Conservation (phyloP, 1,140 invertebrate species). For the Meloidogyne exigua region DNA sequence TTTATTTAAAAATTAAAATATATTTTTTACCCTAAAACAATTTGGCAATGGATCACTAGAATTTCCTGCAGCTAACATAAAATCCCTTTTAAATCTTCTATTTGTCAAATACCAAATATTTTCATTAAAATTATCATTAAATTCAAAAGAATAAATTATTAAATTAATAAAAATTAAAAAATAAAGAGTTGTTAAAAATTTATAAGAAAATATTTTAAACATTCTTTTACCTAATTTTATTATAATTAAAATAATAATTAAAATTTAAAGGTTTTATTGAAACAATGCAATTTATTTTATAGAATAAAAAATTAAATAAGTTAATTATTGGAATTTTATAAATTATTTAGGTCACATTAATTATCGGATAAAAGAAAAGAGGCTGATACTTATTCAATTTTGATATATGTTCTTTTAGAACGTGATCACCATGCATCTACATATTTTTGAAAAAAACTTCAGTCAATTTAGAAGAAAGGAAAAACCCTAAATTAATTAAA, state of each 20-base stretch:
- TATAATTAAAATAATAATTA: too few species aligned
- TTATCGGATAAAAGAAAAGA: neutral
- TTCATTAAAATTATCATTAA: neutral
- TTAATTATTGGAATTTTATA: neutral
- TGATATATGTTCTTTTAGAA: too few species aligned
- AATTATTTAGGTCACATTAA: slow-evolving; percentile 5
- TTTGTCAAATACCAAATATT: slow-evolving; percentile 6
- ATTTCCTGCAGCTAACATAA: slow-evolving; percentile 56
- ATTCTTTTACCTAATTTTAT: neutral
- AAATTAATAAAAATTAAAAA: slow-evolving; percentile 1
- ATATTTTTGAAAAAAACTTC: too few species aligned
- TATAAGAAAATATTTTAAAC: neutral
- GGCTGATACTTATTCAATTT: too few species aligned
- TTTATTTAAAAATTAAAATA: neutral
- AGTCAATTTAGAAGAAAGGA: too few species aligned
- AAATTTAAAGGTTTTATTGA: too few species aligned
- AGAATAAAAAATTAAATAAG: too few species aligned
- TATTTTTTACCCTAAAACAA: slow-evolving; percentile 54
- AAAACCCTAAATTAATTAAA: too few species aligned
- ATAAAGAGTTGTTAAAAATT: neutral
- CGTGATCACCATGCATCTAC: too few species aligned
- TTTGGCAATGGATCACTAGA: slow-evolving; percentile 54
- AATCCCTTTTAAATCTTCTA: slow-evolving; percentile 53
- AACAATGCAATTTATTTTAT: too few species aligned
- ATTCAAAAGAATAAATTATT: slow-evolving; percentile 1